Evolutionary conservation across 2,888 invertebrate species (phyloP).

Genomic region (Pristionchus maxplancki): DNA sequence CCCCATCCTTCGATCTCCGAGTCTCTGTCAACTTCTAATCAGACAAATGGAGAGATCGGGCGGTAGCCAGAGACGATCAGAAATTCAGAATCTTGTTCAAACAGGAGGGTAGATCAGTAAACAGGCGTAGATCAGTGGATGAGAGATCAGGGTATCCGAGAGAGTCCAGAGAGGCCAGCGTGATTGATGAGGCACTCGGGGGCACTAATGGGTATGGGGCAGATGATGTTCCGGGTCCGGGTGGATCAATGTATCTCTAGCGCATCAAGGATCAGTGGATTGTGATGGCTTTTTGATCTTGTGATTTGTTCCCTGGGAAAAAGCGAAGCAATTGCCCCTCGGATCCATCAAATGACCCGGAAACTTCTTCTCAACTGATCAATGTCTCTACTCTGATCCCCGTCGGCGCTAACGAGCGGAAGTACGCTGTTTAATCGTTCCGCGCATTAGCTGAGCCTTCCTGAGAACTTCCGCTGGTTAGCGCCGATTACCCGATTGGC

Average conservation of each 20-base stretch:
- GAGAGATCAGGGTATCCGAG: neutral
- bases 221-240: neutral
- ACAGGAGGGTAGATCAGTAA: slow-evolving; percentile 10
- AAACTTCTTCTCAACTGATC: neutral
- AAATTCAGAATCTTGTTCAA: neutral
- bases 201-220: neutral
- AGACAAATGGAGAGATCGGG: neutral
- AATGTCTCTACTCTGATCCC: neutral
- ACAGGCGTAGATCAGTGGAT: neutral
- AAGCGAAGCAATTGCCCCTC: neutral
- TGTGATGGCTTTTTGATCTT: neutral
- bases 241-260: neutral
- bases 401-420: neutral
- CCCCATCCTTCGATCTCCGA: neutral
- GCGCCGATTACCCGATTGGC: neutral
- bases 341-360: neutral
- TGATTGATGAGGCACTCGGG: neutral
- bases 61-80: neutral
- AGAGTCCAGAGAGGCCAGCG: neutral
- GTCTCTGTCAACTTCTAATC: neutral
- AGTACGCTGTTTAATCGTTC: neutral
- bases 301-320: neutral
- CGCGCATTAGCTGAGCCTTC: too few species aligned
- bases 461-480: neutral
- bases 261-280: neutral